Conservation (phyloP, 2,797 vertebrate genomes). For the Malurus leucopterus region DNA sequence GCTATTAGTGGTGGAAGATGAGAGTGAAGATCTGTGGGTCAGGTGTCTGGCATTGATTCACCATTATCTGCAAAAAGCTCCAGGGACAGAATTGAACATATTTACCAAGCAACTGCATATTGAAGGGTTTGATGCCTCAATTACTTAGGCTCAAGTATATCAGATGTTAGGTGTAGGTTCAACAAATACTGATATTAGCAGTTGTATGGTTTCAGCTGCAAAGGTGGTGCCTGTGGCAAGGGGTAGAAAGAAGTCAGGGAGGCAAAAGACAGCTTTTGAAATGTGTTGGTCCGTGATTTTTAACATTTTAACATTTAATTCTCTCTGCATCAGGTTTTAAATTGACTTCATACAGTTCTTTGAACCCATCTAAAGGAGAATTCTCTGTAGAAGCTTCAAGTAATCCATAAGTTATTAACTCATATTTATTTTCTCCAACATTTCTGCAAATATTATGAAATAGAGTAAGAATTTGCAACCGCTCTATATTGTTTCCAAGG, state of each 20-base stretch:
- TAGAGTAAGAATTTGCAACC: neutral
- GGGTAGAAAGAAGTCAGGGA: neutral
- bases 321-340: neutral
- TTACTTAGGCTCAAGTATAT: neutral
- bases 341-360: neutral
- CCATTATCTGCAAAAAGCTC: neutral
- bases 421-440: neutral
- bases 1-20: neutral
- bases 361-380: neutral
- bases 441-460: neutral
- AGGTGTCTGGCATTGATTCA: conserved; percentile 10
- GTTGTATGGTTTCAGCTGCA: neutral
- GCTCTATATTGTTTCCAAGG: neutral
- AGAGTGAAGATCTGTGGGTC: neutral
- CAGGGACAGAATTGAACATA: neutral
- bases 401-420: neutral
- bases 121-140: neutral
- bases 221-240: neutral
- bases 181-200: neutral
- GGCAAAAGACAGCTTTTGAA: neutral
- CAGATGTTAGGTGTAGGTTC: neutral
- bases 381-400: neutral
- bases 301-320: neutral
- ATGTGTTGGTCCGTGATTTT: neutral
- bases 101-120: conserved; percentile 10